phyloP scores from a whole-genome alignment of 2,888 invertebrate species.

The Eupithecia subfuscata region DNA sequence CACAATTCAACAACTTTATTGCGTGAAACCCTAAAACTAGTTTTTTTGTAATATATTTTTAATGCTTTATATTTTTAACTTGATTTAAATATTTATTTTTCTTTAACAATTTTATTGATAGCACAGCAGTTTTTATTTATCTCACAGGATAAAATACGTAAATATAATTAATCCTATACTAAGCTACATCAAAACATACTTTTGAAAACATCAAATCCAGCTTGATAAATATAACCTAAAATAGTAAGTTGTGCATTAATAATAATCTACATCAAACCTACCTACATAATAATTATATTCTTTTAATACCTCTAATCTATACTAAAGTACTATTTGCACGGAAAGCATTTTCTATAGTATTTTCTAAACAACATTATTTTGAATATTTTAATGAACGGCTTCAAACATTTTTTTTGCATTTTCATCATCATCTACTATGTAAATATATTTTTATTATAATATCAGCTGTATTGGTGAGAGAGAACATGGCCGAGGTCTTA shows the following conservation, averaged over 20 bases:
- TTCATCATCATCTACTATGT: neutral
- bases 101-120: conserved; percentile 63
- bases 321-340: conserved; percentile 31
- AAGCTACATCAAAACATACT: neutral
- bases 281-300: conserved; percentile 15
- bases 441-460: neutral
- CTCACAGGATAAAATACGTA: neutral
- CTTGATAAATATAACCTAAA: conserved; percentile 18
- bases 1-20: conserved; percentile 22
- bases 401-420: neutral
- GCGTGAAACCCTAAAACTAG: conserved; percentile 7
- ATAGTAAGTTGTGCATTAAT: conserved; percentile 29
- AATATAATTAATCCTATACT: neutral
- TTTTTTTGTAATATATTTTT: conserved; percentile 13
- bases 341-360: conserved; percentile 21
- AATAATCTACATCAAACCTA: conserved; percentile 23
- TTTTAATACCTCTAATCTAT: neutral
- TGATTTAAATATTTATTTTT: conserved; percentile 24
- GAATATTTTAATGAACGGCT: neutral
- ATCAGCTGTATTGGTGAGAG: neutral
- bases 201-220: neutral
- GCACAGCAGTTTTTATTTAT: conserved; percentile 69
- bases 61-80: neutral
- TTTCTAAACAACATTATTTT: conserved; percentile 11
- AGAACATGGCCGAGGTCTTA: conserved; percentile 45